Evolutionary conservation across 2,888 invertebrate genomes (phyloP).

Genomic region (Brachycybe producta): DNA sequence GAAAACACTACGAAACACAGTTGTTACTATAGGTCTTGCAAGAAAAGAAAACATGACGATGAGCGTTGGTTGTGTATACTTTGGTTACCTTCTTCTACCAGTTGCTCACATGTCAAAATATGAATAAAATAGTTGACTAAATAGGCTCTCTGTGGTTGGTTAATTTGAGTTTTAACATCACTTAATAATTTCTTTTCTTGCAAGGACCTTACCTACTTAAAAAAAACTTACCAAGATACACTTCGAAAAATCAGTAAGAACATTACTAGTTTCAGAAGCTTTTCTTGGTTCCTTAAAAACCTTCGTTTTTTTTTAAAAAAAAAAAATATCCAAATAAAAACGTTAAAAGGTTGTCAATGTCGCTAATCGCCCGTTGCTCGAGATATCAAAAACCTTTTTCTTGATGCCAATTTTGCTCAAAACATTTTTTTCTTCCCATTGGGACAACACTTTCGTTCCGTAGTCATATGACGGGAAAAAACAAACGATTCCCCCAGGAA

Average conservation of each 20-base stretch:
- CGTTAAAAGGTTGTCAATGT: too few species aligned
- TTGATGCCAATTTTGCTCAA: constrained; percentile 52
- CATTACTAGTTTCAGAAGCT: constrained; percentile 52
- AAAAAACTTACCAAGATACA: constrained; percentile 30
- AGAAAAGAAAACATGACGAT: too few species aligned
- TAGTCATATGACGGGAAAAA: constrained; percentile 91
- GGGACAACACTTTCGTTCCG: constrained; percentile 53
- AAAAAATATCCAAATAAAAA: constrained; percentile 32
- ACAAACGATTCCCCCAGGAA: constrained; percentile 82
- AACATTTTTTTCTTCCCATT: constrained; percentile 47
- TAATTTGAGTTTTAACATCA: too few species aligned
- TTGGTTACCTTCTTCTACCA: too few species aligned
- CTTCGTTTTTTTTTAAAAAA: too few species aligned
- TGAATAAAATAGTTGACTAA: constrained; percentile 1
- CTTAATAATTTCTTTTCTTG: too few species aligned
- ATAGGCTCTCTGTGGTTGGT: too few species aligned
- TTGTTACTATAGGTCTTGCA: too few species aligned
- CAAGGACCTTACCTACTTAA: not conserved
- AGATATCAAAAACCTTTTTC: constrained; percentile 50
- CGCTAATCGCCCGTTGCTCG: too few species aligned
- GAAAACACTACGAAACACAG: too few species aligned
- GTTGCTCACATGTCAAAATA: too few species aligned
- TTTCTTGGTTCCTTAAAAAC: constrained; percentile 61
- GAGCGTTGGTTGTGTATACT: too few species aligned
- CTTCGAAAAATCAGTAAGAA: constrained; percentile 52